Evolutionary conservation across 2,888 invertebrate genomes (phyloP).

Genomic region (Chalcosyrphus nemorum): DNA sequence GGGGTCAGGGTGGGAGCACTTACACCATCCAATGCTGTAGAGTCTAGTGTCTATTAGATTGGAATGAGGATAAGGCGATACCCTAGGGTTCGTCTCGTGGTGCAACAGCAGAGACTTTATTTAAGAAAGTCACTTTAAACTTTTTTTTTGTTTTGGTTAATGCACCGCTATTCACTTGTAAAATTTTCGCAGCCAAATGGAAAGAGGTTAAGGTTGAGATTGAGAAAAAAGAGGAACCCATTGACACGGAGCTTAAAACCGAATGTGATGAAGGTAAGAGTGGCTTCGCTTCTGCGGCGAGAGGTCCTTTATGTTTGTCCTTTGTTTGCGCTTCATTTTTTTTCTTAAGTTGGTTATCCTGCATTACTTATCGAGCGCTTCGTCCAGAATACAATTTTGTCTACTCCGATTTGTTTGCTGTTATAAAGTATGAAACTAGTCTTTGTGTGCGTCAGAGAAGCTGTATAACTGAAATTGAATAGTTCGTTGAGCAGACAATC

Average conservation of each 20-base stretch:
- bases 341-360: background rate
- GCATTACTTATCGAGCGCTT: too few species aligned
- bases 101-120: too few species aligned
- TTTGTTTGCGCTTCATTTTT: background rate
- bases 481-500: too few species aligned
- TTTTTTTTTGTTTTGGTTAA: constrained; percentile 33
- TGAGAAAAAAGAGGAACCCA: constrained; percentile 40
- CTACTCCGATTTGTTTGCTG: too few species aligned
- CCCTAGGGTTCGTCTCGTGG: constrained; percentile 18
- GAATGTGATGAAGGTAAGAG: constrained; percentile 56
- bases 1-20: constrained; percentile 15
- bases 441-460: too few species aligned
- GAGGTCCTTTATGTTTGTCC: constrained; percentile 15
- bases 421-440: too few species aligned
- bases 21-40: constrained; percentile 52
- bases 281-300: background rate
- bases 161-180: constrained; percentile 19
- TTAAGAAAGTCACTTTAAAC: too few species aligned
- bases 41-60: constrained; percentile 57
- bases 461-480: too few species aligned
- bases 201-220: constrained; percentile 62
- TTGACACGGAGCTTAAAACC: constrained; percentile 13
- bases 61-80: background rate
- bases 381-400: too few species aligned
- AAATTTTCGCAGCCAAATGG: constrained; percentile 65